Evolutionary conservation across 2,797 vertebrate species (phyloP), one percentile per base, ranked within the genome.

Genomic region (Lagocephalus sceleratus): DNA sequence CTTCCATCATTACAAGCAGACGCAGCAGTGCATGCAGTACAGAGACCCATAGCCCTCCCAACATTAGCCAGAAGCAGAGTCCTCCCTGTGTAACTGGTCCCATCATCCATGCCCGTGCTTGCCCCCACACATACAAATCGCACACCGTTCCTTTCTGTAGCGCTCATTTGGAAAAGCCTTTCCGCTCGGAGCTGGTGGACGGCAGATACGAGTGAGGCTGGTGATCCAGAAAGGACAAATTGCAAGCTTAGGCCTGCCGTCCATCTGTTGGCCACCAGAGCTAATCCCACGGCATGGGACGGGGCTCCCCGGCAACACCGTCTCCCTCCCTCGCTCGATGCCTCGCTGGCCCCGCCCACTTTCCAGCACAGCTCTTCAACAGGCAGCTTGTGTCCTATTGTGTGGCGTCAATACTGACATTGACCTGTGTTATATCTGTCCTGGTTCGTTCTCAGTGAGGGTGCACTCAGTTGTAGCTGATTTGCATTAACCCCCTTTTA

Each of bases 251-350:
- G 67, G 68, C 76, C 73, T 79, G 70, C 61, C 26, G 49, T 63
- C 87, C 87, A 88, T 89, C 87, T 89, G 87, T 84, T 63, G 25
- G 77, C 79, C 60, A 81, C 80, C 75, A 60, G 20, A 60, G 64
- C 82, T 86, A 87, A 87, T 87, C 87, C 80, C 67, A 55, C 61
- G 5, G 61, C 53, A 51, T 75, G 71, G 69, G 61, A 59, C 20
- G 61, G 76, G 81, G 59, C 67, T 73, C 60, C 63, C 70, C 65
- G 69, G 61, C 66, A 54, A 35, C 41, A 11, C 45, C 25, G 20
- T 54, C 53, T 53, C 5, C 35, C 53, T 39, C 63, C 58, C 63
- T 20, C n/a, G 29, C 20, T 57, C 26, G 48, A 52, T 46, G 39
- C 17, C 38, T 3, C 6, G 35, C 42, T 50, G n/a, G 55, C 52